These are phyloP conservation scores for Escarpia spicata DNA, from an alignment of 2,888 invertebrate genomes.

Conservation along the genomic window DNA sequence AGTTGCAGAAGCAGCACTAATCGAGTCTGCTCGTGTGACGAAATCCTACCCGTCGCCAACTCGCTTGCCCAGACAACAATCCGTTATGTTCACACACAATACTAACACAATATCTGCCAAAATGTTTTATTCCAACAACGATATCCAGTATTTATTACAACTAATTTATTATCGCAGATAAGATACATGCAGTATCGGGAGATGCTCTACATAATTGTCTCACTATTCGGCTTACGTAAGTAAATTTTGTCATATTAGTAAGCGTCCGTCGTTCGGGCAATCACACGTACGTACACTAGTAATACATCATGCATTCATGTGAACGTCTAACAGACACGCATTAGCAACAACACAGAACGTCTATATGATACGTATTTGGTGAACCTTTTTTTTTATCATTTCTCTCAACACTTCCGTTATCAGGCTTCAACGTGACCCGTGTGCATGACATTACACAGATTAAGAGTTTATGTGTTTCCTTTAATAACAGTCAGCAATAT, in stretches of 20 bases:
- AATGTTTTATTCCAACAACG: not conserved
- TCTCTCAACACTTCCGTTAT: not conserved
- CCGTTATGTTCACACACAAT: not conserved
- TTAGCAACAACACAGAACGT: not conserved
- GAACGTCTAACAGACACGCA: not conserved
- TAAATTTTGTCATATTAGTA: not conserved
- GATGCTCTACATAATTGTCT: not conserved
- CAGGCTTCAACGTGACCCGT: not conserved
- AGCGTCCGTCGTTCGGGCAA: not conserved
- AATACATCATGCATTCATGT: not conserved
- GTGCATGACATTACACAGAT: not conserved
- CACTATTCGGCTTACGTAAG: not conserved
- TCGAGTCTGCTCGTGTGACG: not conserved
- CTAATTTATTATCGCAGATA: constrained; percentile 16
- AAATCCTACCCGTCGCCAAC: not conserved
- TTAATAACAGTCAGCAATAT: not conserved
- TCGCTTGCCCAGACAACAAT: not conserved
- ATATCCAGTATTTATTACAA: not conserved
- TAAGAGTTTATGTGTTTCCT: not conserved
- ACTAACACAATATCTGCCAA: not conserved
- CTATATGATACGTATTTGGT: not conserved
- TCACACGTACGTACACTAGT: not conserved
- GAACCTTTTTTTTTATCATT: not conserved
- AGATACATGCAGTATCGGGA: not conserved
- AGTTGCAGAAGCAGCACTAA: not conserved